phyloP scores from a whole-genome alignment of 2,888 invertebrate species.

The Papilio demoleus region DNA sequence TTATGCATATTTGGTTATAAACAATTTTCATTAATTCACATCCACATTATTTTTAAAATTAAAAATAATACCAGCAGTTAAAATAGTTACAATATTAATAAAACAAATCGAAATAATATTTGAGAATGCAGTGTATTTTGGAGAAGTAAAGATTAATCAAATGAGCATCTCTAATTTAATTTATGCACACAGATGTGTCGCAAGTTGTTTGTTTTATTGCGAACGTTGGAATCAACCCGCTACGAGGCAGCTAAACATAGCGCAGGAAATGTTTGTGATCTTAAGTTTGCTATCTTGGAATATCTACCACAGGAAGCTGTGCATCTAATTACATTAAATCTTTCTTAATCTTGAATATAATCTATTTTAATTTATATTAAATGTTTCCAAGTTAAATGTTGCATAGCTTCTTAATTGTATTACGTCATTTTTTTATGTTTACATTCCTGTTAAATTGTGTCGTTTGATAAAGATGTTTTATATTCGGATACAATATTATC shows the following conservation, averaged over 20 bases:
- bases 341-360: neutral
- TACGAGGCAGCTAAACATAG: conserved; percentile 40
- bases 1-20: no score
- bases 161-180: conserved; percentile 39
- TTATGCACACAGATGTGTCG: conserved; percentile 40
- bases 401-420: neutral
- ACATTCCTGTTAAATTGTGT: neutral
- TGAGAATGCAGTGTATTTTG: conserved; percentile 16
- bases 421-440: neutral
- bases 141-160: conserved; percentile 37
- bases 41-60: no score
- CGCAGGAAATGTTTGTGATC: conserved; percentile 40
- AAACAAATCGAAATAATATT: conserved; percentile 12
- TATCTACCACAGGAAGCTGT: conserved; percentile 24
- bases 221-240: conserved; percentile 38
- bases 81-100: no score
- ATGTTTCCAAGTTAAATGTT: neutral
- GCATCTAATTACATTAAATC: conserved; percentile 2
- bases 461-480: neutral
- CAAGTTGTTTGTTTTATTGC: conserved; percentile 35
- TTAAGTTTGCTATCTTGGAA: conserved; percentile 27
- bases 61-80: no score
- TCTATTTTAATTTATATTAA: neutral
- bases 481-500: no score
- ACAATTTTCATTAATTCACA: no score